A percentile compares a stretch with the other conserved stretches of the same genome.
These are phyloP conservation scores for Dasypus novemcinctus DNA, from an alignment of 2,113 vertebrate genomes.

Conservation along the genomic window DNA sequence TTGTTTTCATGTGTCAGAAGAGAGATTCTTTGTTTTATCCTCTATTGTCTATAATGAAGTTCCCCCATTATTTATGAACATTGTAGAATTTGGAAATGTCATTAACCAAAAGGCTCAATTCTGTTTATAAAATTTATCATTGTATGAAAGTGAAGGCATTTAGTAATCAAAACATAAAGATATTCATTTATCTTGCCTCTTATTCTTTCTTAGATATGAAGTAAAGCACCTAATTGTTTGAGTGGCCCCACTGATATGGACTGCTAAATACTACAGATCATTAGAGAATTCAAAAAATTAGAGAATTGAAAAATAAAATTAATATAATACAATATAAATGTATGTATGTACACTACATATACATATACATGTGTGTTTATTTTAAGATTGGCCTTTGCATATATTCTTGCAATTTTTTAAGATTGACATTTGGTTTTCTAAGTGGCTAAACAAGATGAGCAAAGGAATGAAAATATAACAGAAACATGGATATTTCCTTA, in stretches of 20 bases:
- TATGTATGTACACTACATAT: too few relatives aligned
- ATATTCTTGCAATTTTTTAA: neutral
- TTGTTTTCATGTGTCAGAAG: slow-evolving; percentile 52
- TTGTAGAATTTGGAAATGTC: slow-evolving; percentile 56
- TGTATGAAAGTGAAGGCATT: slow-evolving; percentile 50
- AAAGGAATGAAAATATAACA: neutral
- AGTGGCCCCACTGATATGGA: neutral
- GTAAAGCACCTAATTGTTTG: neutral
- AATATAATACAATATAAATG: too few relatives aligned
- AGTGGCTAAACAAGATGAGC: neutral
- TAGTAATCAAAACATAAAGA: slow-evolving; percentile 35
- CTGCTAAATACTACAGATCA: neutral
- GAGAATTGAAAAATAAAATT: neutral
- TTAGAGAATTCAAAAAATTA: neutral
- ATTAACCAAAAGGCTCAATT: slow-evolving; percentile 61
- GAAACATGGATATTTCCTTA: neutral
- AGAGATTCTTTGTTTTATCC: slow-evolving; percentile 59
- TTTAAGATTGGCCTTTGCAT: too few relatives aligned
- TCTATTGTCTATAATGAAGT: slow-evolving; percentile 62
- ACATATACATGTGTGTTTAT: too few relatives aligned
- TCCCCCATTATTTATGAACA: slow-evolving; percentile 68
- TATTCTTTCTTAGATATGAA: slow-evolving; percentile 30
- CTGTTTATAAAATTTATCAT: slow-evolving; percentile 67
- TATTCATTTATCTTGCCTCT: slow-evolving; percentile 15
- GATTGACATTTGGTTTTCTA: neutral